Percentiles rank a stretch among this genome's conserved stretches.
These are phyloP conservation scores for Pterocles burchelli DNA, from an alignment of 2,113 vertebrate species.

Conservation along the genomic window DNA sequence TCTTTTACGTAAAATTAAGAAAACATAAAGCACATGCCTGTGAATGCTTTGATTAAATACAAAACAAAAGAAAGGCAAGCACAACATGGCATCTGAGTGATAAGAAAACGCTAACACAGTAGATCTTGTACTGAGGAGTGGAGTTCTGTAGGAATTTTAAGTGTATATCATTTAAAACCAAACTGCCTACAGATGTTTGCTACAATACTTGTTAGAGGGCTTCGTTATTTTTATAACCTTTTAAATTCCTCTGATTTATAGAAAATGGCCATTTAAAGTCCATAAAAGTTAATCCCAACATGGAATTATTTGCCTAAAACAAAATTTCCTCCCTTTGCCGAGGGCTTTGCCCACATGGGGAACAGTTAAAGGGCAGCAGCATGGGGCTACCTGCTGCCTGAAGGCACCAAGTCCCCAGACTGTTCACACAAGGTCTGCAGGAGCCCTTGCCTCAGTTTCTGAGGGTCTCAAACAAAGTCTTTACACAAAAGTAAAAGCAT, in stretches of 20 bases:
- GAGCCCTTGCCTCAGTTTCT: not conserved
- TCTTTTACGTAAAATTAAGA: not conserved
- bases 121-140: not conserved
- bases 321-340: conserved; percentile 25
- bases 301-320: conserved; percentile 27
- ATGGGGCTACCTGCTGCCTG: not conserved
- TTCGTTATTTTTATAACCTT: conserved; percentile 63
- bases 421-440: not conserved
- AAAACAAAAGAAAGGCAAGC: not conserved
- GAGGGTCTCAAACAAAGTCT: not conserved
- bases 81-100: not conserved
- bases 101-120: not conserved
- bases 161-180: not conserved
- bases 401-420: not conserved
- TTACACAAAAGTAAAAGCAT: not conserved
- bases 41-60: not conserved
- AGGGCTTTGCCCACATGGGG: not conserved
- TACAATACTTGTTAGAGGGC: conserved; percentile 40
- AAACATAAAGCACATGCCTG: not conserved
- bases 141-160: conserved; percentile 39
- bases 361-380: not conserved
- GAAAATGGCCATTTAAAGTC: conserved; percentile 50
- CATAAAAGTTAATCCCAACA: conserved; percentile 33
- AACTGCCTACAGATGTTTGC: conserved; percentile 34
- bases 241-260: conserved; percentile 64